phyloP scores from a whole-genome alignment of 2,113 vertebrate species.

The Chloroceryle aenea region DNA sequence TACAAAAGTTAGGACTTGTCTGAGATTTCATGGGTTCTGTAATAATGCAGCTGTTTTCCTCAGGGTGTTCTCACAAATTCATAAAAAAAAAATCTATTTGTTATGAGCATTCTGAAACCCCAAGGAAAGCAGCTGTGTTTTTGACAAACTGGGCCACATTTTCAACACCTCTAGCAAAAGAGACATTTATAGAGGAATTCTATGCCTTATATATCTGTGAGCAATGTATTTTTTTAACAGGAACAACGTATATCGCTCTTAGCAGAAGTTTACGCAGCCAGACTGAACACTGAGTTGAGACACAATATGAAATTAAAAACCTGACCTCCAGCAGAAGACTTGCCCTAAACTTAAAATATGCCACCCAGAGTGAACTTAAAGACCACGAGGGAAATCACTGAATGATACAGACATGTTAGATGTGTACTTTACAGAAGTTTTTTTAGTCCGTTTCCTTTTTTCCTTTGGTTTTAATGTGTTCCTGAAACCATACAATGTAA shows the following conservation, averaged over 20 bases:
- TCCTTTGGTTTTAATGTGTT: background rate
- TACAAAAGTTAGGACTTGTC: slow-evolving; percentile 72
- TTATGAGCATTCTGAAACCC: slow-evolving; percentile 74
- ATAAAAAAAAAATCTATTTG: slow-evolving; percentile 72
- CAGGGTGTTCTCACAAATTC: slow-evolving; percentile 77
- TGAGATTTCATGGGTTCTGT: slow-evolving; percentile 75
- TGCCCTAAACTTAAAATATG: slow-evolving; percentile 41
- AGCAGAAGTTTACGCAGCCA: slow-evolving; percentile 47
- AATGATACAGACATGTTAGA: background rate
- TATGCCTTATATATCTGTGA: slow-evolving; percentile 56
- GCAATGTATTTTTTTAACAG: slow-evolving; percentile 65
- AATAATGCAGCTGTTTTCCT: slow-evolving; percentile 83
- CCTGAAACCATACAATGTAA: background rate
- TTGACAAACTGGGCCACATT: slow-evolving; percentile 78
- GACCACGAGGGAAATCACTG: slow-evolving; percentile 43
- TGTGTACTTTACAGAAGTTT: background rate
- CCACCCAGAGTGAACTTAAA: slow-evolving; percentile 41
- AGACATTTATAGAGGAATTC: slow-evolving; percentile 75
- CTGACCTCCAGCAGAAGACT: slow-evolving; percentile 49
- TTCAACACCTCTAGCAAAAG: slow-evolving; percentile 79
- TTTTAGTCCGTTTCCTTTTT: background rate
- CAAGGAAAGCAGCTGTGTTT: slow-evolving; percentile 81
- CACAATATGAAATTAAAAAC: slow-evolving; percentile 65
- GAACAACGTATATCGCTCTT: slow-evolving; percentile 49
- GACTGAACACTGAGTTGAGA: slow-evolving; percentile 27